Conservation (phyloP, 2,888 invertebrate genomes). For the Agapostemon virescens region DNA sequence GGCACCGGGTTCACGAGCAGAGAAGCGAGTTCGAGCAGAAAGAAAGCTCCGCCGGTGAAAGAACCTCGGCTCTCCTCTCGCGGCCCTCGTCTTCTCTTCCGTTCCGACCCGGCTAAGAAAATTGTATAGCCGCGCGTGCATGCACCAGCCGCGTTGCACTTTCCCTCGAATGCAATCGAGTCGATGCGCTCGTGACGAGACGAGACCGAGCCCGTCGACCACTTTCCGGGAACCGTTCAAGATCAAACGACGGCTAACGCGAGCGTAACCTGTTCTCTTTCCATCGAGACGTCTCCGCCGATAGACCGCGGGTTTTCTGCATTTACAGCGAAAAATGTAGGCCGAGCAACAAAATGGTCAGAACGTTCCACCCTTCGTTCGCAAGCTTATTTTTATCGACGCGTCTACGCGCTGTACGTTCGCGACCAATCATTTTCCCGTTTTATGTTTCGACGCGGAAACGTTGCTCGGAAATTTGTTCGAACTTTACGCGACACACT, state of each 20-base stretch:
- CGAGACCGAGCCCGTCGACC: not conserved
- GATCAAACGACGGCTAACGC: not conserved
- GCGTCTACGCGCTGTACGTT: no score
- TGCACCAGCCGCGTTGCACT: not conserved
- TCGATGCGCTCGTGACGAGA: slow-evolving; percentile 3
- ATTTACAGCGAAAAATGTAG: no score
- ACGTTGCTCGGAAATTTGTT: no score
- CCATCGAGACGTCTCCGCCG: not conserved
- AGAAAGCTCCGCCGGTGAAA: not conserved
- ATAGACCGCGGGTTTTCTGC: not conserved
- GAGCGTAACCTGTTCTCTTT: not conserved
- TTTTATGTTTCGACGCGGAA: no score
- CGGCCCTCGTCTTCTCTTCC: not conserved
- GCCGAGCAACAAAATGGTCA: no score
- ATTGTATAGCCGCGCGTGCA: slow-evolving; percentile 14
- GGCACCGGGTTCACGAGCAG: slow-evolving; percentile 14
- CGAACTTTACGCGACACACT: no score
- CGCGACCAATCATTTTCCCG: no score
- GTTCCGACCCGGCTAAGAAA: slow-evolving; percentile 22
- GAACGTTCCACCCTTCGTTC: no score
- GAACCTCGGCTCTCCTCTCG: not conserved
- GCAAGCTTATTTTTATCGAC: no score
- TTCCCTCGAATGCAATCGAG: slow-evolving; percentile 13
- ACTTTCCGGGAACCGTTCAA: not conserved
- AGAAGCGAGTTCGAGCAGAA: slow-evolving; percentile 3